A percentile compares a stretch with the other conserved stretches of the same genome.
Conservation (phyloP, 92 coral and sea anemone genomes). For the Porites cylindrica region DNA sequence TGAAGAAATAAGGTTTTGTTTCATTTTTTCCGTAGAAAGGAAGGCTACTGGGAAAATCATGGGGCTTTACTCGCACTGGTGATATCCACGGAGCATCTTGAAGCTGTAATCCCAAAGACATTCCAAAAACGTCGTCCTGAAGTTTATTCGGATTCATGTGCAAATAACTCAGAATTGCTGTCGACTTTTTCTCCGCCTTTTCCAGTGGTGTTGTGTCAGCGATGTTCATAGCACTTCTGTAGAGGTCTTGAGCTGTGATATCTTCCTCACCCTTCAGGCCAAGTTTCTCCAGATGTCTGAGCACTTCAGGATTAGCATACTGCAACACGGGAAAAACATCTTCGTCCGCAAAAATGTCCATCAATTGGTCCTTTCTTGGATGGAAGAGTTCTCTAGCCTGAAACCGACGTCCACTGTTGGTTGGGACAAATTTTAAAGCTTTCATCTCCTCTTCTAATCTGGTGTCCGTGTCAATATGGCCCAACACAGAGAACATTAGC, state of each 20-base stretch:
- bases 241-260: conserved; percentile 43
- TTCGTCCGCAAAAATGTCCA: conserved; percentile 39
- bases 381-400: conserved; percentile 54
- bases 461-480: neutral
- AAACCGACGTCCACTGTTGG: conserved; percentile 12
- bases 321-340: conserved; percentile 44
- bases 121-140: conserved; percentile 19
- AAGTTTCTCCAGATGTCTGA: conserved; percentile 28
- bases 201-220: neutral
- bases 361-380: conserved; percentile 33
- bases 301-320: conserved; percentile 30
- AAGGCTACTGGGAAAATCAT: conserved; percentile 17
- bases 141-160: conserved; percentile 34
- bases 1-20: conserved; percentile 23
- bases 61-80: conserved; percentile 45
- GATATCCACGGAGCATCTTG: conserved; percentile 61
- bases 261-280: conserved; percentile 54
- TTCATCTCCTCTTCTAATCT: conserved; percentile 33
- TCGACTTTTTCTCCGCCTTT: conserved; percentile 42
- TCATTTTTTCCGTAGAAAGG: conserved; percentile 12
- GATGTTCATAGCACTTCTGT: conserved; percentile 13
- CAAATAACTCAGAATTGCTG: conserved; percentile 44
- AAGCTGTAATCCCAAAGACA: conserved; percentile 26
- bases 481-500: conserved; percentile 47
- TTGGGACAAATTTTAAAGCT: conserved; percentile 45